phyloP scores from a whole-genome alignment of 37 sponge, comb jelly and placozoan species.

The Corticium candelabrum region DNA sequence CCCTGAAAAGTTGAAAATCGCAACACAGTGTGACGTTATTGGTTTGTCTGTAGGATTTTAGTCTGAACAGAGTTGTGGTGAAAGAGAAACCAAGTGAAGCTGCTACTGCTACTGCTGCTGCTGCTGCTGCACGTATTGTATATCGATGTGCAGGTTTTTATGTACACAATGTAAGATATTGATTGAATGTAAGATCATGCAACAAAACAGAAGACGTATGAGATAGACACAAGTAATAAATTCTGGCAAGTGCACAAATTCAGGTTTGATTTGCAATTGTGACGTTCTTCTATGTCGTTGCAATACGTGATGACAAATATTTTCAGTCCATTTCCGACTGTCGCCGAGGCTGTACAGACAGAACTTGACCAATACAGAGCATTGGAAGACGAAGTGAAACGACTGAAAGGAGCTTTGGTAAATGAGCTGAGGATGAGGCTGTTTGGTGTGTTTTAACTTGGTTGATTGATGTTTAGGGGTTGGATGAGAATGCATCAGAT shows the following conservation, averaged over 20 bases:
- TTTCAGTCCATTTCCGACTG: slow-evolving; percentile 86
- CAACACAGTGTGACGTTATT: background rate
- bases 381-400: slow-evolving; percentile 77
- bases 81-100: slow-evolving; percentile 3
- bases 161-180: no score
- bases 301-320: background rate
- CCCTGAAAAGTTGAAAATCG: background rate
- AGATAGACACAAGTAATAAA: background rate
- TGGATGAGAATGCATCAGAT: slow-evolving; percentile 45
- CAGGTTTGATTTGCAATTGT: background rate
- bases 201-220: background rate
- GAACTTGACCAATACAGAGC: slow-evolving; percentile 78
- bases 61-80: slow-evolving; percentile 61
- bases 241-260: background rate
- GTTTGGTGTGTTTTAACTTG: background rate
- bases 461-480: background rate
- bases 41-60: slow-evolving; percentile 29
- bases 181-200: no score
- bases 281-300: background rate
- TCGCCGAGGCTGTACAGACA: slow-evolving; percentile 87
- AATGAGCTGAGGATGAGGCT: no score
- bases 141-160: background rate
- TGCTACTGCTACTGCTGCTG: background rate
- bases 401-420: slow-evolving; percentile 84
- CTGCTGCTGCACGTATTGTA: background rate